Conservation (phyloP, 2,888 invertebrate genomes). For the Chironomus riparius region DNA sequence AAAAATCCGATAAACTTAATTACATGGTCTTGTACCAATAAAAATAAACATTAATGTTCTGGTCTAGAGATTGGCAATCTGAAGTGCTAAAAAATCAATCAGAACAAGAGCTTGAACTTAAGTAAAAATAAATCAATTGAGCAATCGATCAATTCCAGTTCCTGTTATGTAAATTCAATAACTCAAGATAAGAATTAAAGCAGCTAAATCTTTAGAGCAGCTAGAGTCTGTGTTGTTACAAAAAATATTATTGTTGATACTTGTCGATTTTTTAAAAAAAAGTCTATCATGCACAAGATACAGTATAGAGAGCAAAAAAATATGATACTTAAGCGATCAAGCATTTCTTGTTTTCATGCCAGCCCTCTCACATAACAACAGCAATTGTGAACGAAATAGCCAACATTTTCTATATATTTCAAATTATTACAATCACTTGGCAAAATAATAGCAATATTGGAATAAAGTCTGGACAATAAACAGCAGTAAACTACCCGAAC, state of each 20-base stretch:
- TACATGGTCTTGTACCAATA: too few species aligned
- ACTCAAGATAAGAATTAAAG: too few species aligned
- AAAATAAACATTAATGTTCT: too few species aligned
- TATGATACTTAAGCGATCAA: neutral
- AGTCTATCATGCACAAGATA: neutral
- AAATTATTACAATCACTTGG: neutral
- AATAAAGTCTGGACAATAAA: neutral
- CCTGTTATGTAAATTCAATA: too few species aligned
- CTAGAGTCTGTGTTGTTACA: neutral
- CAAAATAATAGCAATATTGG: neutral
- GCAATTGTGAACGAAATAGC: too few species aligned
- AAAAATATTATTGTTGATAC: neutral
- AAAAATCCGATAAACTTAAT: too few species aligned
- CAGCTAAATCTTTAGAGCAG: neutral
- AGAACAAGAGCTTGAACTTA: too few species aligned
- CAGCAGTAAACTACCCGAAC: neutral
- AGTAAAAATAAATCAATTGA: too few species aligned
- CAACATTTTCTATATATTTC: too few species aligned
- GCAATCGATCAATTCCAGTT: too few species aligned
- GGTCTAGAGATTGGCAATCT: too few species aligned
- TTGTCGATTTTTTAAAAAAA: neutral
- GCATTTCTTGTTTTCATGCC: neutral
- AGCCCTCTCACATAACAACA: neutral
- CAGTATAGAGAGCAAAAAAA: neutral
- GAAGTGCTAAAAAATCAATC: too few species aligned